Conservation (phyloP, 2,113 vertebrate genomes). For the Zosterops pallidus region DNA sequence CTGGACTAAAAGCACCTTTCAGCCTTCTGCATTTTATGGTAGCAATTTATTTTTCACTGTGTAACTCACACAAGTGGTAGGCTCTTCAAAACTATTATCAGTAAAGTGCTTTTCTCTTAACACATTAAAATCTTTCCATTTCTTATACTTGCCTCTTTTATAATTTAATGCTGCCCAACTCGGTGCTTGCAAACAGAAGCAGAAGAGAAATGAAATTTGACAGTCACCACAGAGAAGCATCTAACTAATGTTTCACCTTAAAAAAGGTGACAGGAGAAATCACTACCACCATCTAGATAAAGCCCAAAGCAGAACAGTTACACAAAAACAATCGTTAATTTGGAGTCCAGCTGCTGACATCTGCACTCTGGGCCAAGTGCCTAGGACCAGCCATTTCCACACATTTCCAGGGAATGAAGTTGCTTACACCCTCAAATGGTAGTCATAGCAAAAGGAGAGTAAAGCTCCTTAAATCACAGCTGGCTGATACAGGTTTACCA, state of each 20-base stretch:
- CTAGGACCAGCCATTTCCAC: background rate
- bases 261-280: background rate
- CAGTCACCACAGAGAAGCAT: background rate
- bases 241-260: background rate
- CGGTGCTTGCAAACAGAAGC: background rate
- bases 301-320: background rate
- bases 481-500: background rate
- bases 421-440: background rate
- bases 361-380: background rate
- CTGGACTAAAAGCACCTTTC: constrained; percentile 18
- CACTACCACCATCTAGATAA: background rate
- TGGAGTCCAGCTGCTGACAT: background rate
- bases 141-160: background rate
- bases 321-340: background rate
- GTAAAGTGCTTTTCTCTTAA: constrained; percentile 36
- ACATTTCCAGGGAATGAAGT: background rate
- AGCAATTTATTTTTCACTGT: constrained; percentile 29
- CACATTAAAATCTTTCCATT: constrained; percentile 12
- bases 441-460: constrained; percentile 14
- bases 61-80: background rate
- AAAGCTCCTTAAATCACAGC: constrained; percentile 41
- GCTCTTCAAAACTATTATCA: constrained; percentile 27
- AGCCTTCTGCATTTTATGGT: background rate
- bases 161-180: background rate
- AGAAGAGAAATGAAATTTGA: background rate